Evolutionary conservation across 2,797 vertebrate genomes (phyloP).

Genomic region (Rachycentron canadum): DNA sequence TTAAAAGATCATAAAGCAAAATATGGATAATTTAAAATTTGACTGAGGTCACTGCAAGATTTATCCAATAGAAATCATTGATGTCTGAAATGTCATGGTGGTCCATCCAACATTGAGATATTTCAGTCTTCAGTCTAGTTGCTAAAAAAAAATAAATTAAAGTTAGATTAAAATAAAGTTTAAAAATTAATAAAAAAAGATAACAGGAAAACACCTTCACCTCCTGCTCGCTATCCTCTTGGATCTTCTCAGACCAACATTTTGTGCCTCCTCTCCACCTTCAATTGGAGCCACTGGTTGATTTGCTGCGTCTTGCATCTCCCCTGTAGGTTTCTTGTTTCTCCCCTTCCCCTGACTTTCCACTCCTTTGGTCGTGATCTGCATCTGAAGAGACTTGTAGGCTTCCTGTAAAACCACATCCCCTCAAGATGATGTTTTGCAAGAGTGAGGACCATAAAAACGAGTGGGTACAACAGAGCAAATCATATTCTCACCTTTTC

Average conservation of each 20-base stretch:
- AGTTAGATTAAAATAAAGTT: too few relatives aligned
- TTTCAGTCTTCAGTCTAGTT: neutral
- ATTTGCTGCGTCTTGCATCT: neutral
- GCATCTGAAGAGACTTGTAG: slow-evolving; percentile 5
- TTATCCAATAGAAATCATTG: neutral
- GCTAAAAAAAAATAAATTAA: too few relatives aligned
- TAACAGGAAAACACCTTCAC: neutral
- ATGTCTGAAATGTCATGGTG: neutral
- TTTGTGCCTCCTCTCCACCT: neutral
- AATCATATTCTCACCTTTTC: slow-evolving; percentile 54
- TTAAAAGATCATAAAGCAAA: too few relatives aligned
- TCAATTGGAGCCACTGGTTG: neutral
- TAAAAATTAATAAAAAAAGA: too few relatives aligned
- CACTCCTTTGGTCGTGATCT: neutral
- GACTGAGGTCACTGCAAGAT: neutral
- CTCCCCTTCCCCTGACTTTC: neutral
- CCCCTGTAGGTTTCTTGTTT: neutral
- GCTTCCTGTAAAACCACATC: slow-evolving; percentile 43
- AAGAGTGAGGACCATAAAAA: neutral
- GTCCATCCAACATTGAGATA: neutral
- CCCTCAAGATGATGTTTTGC: neutral
- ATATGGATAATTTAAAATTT: too few relatives aligned
- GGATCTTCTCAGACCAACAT: slow-evolving; percentile 66
- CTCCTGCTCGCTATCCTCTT: slow-evolving; percentile 77
- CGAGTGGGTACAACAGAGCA: neutral